A percentile compares a stretch with the other conserved stretches of the same genome.
These are phyloP conservation scores for Onychomys leucogaster DNA, from an alignment of 2,797 vertebrate species.

Conservation along the genomic window DNA sequence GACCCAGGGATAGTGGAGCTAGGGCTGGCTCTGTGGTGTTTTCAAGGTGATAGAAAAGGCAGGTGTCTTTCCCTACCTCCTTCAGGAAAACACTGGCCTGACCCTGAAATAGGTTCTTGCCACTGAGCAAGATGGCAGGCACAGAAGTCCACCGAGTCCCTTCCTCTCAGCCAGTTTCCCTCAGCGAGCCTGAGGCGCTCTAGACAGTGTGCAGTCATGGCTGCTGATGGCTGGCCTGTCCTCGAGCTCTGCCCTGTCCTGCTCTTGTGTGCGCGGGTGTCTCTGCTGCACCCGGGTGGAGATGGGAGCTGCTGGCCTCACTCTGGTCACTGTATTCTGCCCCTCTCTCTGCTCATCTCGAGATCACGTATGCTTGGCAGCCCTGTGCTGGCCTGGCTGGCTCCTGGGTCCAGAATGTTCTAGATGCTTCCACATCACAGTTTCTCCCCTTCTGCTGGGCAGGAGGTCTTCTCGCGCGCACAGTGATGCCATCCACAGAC, in stretches of 20 bases:
- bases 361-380: not conserved
- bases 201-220: not conserved
- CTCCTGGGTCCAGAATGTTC: not conserved
- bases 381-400: not conserved
- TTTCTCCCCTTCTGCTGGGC: slow-evolving; percentile 39
- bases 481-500: not conserved
- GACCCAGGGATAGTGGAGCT: not conserved
- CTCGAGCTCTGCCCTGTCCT: not conserved
- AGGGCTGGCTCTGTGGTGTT: fast-evolving
- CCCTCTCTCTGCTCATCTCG: not conserved
- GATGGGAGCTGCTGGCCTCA: not conserved
- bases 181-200: not conserved
- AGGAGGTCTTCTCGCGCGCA: slow-evolving; percentile 15
- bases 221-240: not conserved
- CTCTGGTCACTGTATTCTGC: fast-evolving
- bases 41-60: not conserved
- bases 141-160: not conserved
- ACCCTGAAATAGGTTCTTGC: not conserved
- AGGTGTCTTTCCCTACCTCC: not conserved
- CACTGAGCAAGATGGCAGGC: not conserved
- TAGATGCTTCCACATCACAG: slow-evolving; percentile 19
- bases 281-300: not conserved
- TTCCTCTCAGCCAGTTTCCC: not conserved
- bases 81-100: not conserved
- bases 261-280: not conserved